phyloP scores from a whole-genome alignment of 2,113 vertebrate species.

The Crotalus helleri region DNA sequence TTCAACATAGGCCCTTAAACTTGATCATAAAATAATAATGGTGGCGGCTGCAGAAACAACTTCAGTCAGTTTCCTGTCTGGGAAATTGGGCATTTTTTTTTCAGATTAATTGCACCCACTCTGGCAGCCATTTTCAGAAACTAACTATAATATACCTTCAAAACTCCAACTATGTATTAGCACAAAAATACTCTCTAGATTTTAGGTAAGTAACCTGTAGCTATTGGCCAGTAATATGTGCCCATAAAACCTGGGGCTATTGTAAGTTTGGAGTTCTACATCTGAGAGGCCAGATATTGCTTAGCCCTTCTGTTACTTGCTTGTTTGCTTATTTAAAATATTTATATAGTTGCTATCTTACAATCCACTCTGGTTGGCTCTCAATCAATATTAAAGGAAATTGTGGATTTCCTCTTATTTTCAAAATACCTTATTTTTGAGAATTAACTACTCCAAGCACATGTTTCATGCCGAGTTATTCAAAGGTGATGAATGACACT shows the following conservation, averaged over 20 bases:
- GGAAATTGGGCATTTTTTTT: no score
- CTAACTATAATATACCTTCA: no score
- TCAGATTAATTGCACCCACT: no score
- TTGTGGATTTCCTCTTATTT: neutral
- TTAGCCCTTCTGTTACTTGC: neutral
- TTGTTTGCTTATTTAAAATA: no score
- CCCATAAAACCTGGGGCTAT: neutral
- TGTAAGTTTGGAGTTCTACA: neutral
- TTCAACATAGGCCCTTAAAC: no score
- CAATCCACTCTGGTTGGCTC: no score
- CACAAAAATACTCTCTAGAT: neutral
- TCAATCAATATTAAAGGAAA: neutral
- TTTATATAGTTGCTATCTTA: no score
- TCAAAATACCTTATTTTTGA: neutral
- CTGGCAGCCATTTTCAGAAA: no score
- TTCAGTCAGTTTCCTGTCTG: no score
- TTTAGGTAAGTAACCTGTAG: neutral
- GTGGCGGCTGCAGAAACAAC: no score
- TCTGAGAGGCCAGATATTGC: neutral
- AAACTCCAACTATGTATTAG: no score
- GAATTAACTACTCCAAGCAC: neutral
- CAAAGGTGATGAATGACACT: neutral
- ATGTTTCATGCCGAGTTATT: neutral
- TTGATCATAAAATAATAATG: no score
- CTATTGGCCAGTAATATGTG: neutral